Evolutionary conservation across 2,888 invertebrate species (phyloP).

Genomic region (Drosophila nr. perissopoda): DNA sequence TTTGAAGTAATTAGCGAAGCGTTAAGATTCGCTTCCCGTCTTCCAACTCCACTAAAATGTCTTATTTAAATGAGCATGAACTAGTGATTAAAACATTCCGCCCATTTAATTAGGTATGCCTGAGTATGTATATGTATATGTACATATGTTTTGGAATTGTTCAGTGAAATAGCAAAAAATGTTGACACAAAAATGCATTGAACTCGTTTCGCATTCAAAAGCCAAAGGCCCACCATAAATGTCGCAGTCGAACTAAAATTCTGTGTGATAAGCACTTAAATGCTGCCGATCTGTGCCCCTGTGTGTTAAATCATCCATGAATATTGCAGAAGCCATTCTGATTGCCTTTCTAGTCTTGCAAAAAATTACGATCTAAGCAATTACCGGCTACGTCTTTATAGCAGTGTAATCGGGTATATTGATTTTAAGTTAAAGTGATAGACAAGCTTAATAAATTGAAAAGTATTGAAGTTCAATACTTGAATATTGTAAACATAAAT

Average conservation of each 20-base stretch:
- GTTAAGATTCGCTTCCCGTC: slow-evolving; percentile 25
- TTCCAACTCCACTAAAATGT: slow-evolving; percentile 1
- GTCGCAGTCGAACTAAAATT: slow-evolving; percentile 24
- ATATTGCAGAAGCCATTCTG: slow-evolving; percentile 26
- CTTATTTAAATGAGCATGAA: not conserved
- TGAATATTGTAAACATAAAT: not conserved
- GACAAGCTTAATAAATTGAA: not conserved
- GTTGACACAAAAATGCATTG: slow-evolving; percentile 78
- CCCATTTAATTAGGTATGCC: slow-evolving; percentile 36
- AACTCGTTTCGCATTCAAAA: slow-evolving; percentile 55
- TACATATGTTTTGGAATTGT: slow-evolving; percentile 40
- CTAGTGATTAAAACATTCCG: slow-evolving; percentile 49
- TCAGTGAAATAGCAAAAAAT: slow-evolving; percentile 34
- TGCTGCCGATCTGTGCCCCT: slow-evolving; percentile 1
- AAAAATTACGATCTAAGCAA: slow-evolving; percentile 45
- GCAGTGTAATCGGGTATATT: not conserved
- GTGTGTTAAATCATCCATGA: slow-evolving; percentile 71
- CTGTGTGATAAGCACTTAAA: slow-evolving; percentile 13
- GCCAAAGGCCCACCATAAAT: slow-evolving; percentile 58
- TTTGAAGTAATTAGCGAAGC: slow-evolving; percentile 37
- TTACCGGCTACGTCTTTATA: slow-evolving; percentile 19
- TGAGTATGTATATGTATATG: not conserved
- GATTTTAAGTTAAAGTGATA: not conserved
- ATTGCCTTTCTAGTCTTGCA: slow-evolving; percentile 8
- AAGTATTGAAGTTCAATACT: not conserved